Evolutionary conservation across 2,888 invertebrate genomes (phyloP), one percentile per base, ranked within the genome.

Genomic region (Coelogynopora nodosa): DNA sequence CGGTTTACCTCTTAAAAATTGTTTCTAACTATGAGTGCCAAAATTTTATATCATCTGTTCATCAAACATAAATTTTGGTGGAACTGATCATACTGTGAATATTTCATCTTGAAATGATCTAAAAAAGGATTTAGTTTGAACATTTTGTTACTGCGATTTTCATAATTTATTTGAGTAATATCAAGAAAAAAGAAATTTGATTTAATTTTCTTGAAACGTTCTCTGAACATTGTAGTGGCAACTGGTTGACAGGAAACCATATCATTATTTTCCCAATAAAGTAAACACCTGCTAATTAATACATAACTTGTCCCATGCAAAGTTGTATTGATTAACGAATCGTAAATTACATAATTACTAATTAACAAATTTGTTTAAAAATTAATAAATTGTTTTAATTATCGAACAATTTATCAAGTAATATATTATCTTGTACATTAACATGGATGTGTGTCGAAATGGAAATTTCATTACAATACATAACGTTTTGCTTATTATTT

Each of bases 1-100:
- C 2, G 80, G 29, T n/a, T 80, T 80, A 26, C n/a, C n/a, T 80
- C n/a, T 5, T 2, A 80, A 10, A 80, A 80, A 80, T n/a, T 80
- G 80, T n/a, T 80, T 80, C 80, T n/a, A 80, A 80, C 80, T 80
- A n/a, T 80, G 80, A 80, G 2, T 80, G 2, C 80, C 80, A 80
- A 10, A 80, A n/a, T 80, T 10, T 80, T 5, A n/a, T 10, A 80
- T 80, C 80, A 80, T 80, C 23, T 80, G 80, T 80, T 80, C 80
- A 26, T 80, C 80, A 10, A n/a, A 26, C 80, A n/a, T n/a, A n/a
- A n/a, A n/a, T n/a, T n/a, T n/a, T n/a, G n/a, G n/a, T n/a, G n/a
- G n/a, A n/a, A n/a, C n/a, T n/a, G n/a, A n/a, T n/a, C 80, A 27
- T 26, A 80, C 23, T 80, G 26, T 5, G 27, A 80, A n/a, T 26